phyloP scores from a whole-genome alignment of 2,113 vertebrate species.

The Oreochromis niloticus region DNA sequence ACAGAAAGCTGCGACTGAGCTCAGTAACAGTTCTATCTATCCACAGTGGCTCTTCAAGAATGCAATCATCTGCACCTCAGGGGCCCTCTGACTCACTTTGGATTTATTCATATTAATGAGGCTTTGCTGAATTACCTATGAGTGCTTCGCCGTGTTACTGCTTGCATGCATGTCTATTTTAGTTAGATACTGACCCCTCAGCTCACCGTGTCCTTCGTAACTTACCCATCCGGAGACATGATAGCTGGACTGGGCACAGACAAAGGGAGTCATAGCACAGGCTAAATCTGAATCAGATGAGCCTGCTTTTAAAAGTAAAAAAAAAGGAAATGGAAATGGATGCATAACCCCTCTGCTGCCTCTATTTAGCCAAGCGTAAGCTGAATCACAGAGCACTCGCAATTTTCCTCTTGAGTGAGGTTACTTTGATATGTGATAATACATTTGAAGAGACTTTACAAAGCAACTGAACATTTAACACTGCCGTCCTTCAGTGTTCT shows the following conservation, averaged over 20 bases:
- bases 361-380: neutral
- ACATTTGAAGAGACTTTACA: neutral
- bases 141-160: neutral
- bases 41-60: constrained; percentile 5
- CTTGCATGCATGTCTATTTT: neutral
- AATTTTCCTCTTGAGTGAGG: neutral
- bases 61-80: constrained; percentile 15
- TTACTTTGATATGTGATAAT: neutral
- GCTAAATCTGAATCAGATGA: neutral
- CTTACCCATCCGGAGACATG: neutral
- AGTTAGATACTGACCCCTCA: neutral
- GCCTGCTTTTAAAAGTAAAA: neutral
- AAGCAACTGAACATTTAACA: neutral
- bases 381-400: neutral
- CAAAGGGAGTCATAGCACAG: neutral
- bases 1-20: neutral
- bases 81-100: constrained; percentile 14
- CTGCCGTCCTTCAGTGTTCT: neutral
- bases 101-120: constrained; percentile 51
- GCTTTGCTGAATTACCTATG: neutral
- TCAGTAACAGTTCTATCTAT: constrained; percentile 8
- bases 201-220: constrained; percentile 1
- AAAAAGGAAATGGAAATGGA: neutral
- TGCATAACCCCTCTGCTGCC: neutral
- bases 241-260: neutral